Evolutionary conservation across 2,113 vertebrate species (phyloP), one percentile per base, ranked within the genome.

Genomic region (Trinectes maculatus): DNA sequence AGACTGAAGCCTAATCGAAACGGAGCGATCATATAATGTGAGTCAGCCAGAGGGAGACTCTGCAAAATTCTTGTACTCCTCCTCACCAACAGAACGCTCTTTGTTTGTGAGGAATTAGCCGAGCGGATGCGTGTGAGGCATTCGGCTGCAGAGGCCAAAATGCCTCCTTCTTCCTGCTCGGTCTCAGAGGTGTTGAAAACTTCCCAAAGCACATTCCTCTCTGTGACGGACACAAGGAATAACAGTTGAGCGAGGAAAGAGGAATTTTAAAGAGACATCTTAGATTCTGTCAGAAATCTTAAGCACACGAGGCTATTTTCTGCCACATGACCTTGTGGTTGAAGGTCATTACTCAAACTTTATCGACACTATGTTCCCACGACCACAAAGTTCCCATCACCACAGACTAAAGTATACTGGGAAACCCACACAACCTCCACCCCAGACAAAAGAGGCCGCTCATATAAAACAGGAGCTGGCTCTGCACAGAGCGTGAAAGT

Each of bases 111-210:
- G 80, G 85, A 74, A 56, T 70, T 62, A 49, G 82, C 43, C 19
- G 47, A 82, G 76, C 82, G 85, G 89, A 89, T 73, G 83, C 59
- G 51, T 82, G 51, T 3, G 52, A 66, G 71, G 63, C 80, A 63
- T 77, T 76, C 76, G 69, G 74, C 82, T 60, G 86, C 79, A 58
- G 25, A 31, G 80, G 75, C 71, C 73, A 57, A 69, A 79, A 55
- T 58, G 79, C 53, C 71, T 77, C 80, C 59, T 77, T 72, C 84
- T 89, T 89, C 87, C 88, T 89, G 89, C 78, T 64, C 22, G 19
- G 85, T 85, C 89, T 89, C 89, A 44, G 85, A 89, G 87, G 90
- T 89, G 88, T 81, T 81, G 82, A 87, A 81, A 82, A 77, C 74
- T 83, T 88, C 85, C 84, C 84, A 81, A 28, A 85, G 83, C 72